Conservation (phyloP, 2,797 vertebrate genomes). For the Aulostomus chinensis region DNA sequence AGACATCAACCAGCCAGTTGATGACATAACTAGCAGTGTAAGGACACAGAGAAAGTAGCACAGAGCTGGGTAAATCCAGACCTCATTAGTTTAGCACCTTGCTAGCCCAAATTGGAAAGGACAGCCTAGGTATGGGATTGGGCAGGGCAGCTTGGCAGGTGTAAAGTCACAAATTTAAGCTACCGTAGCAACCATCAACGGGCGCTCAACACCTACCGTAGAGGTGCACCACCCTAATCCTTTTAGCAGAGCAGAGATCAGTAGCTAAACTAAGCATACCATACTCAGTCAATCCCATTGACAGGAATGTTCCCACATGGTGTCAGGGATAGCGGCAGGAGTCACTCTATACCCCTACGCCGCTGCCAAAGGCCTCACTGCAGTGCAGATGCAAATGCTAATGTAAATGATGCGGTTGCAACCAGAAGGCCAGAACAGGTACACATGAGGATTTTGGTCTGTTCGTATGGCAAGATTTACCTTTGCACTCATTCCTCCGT, state of each 20-base stretch:
- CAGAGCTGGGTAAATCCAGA: slow-evolving; percentile 20
- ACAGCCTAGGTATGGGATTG: neutral
- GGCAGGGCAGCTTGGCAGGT: slow-evolving; percentile 3
- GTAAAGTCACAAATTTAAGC: slow-evolving; percentile 19
- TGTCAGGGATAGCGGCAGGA: slow-evolving; percentile 33
- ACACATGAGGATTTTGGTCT: neutral
- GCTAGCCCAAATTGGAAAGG: slow-evolving; percentile 18
- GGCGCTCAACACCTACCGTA: slow-evolving; percentile 7
- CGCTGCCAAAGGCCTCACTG: slow-evolving; percentile 1
- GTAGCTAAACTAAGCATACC: slow-evolving; percentile 58
- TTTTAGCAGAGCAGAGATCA: slow-evolving; percentile 51
- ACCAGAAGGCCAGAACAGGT: neutral
- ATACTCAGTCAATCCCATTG: slow-evolving; percentile 48
- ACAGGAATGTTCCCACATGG: slow-evolving; percentile 26
- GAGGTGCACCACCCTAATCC: slow-evolving; percentile 55
- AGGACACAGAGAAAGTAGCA: slow-evolving; percentile 5
- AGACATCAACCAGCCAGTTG: slow-evolving; percentile 2
- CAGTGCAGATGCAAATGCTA: too few species aligned
- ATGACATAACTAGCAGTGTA: neutral
- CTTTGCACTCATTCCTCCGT: neutral
- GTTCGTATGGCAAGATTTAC: neutral
- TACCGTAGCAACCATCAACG: slow-evolving; percentile 8
- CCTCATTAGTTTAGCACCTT: slow-evolving; percentile 33
- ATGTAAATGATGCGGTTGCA: too few species aligned
- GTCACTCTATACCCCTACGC: slow-evolving; percentile 11